Conservation (phyloP, 2,888 invertebrate species). For the Nymphalis polychloros region DNA sequence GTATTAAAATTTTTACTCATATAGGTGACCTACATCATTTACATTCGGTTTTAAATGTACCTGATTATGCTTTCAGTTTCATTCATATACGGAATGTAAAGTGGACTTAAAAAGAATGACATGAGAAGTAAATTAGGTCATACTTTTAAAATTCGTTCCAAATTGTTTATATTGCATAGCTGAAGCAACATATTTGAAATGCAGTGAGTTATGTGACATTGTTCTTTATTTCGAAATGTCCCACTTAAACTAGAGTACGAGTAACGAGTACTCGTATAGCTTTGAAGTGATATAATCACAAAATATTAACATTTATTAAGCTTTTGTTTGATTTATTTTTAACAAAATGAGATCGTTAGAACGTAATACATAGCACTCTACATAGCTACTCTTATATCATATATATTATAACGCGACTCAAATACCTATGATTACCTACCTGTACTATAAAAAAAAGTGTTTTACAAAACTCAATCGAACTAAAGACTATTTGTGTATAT, state of each 20-base stretch:
- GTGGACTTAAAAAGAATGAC: not conserved
- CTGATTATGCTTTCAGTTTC: constrained; percentile 11
- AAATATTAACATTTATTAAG: no score
- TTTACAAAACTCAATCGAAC: no score
- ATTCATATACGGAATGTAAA: not conserved
- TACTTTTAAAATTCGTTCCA: constrained; percentile 3
- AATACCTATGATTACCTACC: no score
- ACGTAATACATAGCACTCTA: no score
- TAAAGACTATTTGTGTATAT: no score
- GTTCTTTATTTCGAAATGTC: not conserved
- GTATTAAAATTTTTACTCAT: not conserved
- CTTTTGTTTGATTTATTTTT: no score
- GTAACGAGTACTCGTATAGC: no score
- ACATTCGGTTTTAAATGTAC: constrained; percentile 8
- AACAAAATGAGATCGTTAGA: no score
- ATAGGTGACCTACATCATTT: constrained; percentile 9
- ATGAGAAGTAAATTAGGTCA: constrained; percentile 8
- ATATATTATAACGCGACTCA: no score
- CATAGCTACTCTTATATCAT: no score
- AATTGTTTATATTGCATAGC: constrained; percentile 1
- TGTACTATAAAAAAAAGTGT: no score
- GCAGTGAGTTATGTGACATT: not conserved
- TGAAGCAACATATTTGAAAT: not conserved
- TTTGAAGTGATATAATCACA: not conserved
- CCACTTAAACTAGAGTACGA: no score